Evolutionary conservation across 53 echinoderm and acorn worm genomes (phyloP), one percentile per base, ranked within the genome.

Genomic region (Crossaster papposus): DNA sequence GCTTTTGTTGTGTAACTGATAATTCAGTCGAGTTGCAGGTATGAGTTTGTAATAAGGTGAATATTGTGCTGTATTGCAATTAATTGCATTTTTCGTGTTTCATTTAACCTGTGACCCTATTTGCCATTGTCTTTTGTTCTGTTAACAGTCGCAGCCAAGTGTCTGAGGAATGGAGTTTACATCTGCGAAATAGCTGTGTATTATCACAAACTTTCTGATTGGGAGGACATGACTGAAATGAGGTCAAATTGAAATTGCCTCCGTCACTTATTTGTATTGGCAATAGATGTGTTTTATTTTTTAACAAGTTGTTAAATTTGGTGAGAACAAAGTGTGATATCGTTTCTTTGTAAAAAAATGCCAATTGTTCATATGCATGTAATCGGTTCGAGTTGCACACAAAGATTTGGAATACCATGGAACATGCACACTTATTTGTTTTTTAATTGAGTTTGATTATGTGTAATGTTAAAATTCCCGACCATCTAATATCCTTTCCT

Each of bases 131-230:
- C 35, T 32, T 81, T 31, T 78, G 31, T 68, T 68, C 23, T 20
- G 23, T 70, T 44, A 34, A 72, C 84, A 84, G 84, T 50, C 31
- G 18, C 84, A 84, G 74, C 84, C 73, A 54, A 30, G 20, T 51
- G 73, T 65, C 51, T 84, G 54, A 84, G 30, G 70, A 44, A 15
- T 50, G 37, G 32, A 83, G 37, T 29, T n/a, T 24, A 83, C 30
- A n/a, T 37, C 14, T 32, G 65, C 30, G 37, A 23, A 33, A 63
- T 81, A 30, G 34, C 20, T 35, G 64, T 63, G 34, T 34, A 29
- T 34, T 64, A 14, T n/a, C n/a, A 29, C 18, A 33, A 64, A 31
- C 24, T 68, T 79, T 30, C 30, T 54, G 52, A 52, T 26, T 14
- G 36, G 11, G 64, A 64, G 32, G 26, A 81, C n/a, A 62, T 68